Conservation (phyloP, 2,113 vertebrate species). For the Solea solea region DNA sequence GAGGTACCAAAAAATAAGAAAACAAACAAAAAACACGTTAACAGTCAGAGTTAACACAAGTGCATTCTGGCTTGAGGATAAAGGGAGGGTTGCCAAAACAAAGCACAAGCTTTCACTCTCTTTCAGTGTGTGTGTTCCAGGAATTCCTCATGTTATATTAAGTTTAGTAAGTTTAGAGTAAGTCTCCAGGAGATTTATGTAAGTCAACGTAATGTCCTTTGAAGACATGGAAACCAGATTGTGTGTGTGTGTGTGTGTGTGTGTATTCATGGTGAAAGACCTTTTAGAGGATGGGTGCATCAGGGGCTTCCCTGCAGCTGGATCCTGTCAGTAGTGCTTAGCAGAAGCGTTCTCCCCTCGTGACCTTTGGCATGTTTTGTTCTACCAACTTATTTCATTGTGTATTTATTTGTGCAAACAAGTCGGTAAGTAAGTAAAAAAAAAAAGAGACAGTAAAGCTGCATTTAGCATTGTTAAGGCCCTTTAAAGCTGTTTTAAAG, state of each 20-base stretch:
- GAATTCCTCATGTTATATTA: too few species aligned
- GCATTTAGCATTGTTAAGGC: too few species aligned
- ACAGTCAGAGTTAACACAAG: neutral
- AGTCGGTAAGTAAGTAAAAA: neutral
- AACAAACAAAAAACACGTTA: too few species aligned
- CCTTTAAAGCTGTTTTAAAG: too few species aligned
- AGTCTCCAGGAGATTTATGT: too few species aligned
- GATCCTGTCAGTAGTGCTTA: slow-evolving; percentile 74
- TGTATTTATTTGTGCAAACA: slow-evolving; percentile 28
- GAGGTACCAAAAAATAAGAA: too few species aligned
- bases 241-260: too few species aligned
- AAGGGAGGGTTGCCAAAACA: slow-evolving; percentile 23
- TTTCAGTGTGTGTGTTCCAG: too few species aligned
- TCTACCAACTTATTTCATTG: slow-evolving; percentile 37
- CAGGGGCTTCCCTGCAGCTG: slow-evolving; percentile 79
- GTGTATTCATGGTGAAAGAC: slow-evolving; percentile 33
- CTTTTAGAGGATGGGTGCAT: slow-evolving; percentile 69
- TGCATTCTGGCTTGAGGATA: slow-evolving; percentile 3
- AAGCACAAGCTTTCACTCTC: slow-evolving; percentile 8
- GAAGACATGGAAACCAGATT: too few species aligned
- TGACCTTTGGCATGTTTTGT: slow-evolving; percentile 64
- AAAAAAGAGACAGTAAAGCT: neutral
- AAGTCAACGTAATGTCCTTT: too few species aligned
- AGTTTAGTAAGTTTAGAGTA: too few species aligned
- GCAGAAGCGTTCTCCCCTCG: slow-evolving; percentile 42